A percentile compares a stretch with the other conserved stretches of the same genome.
Conservation (phyloP, 2,113 vertebrate genomes). For the Chinchilla lanigera region DNA sequence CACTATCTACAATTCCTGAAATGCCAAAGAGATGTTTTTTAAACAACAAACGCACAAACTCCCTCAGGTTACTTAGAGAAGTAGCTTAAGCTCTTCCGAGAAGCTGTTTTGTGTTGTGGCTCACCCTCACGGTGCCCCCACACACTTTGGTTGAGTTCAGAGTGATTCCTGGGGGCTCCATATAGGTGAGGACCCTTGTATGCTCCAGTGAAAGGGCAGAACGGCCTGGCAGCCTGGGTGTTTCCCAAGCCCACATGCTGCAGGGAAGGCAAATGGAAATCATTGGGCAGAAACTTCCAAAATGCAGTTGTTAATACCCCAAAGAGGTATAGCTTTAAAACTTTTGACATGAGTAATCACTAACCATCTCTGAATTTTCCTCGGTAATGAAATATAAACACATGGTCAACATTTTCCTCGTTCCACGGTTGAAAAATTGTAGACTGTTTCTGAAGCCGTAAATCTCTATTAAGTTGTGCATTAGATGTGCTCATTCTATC, state of each 20-base stretch:
- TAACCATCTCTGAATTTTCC: slow-evolving; percentile 47
- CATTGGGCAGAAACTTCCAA: background rate
- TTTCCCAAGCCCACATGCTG: rapidly evolving
- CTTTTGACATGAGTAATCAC: background rate
- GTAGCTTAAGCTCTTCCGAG: background rate
- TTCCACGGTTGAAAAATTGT: background rate
- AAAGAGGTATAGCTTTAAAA: slow-evolving; percentile 14
- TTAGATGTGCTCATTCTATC: slow-evolving; percentile 63
- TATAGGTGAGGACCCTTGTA: background rate
- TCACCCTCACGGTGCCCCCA: background rate
- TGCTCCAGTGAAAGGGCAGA: background rate
- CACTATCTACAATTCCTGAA: background rate
- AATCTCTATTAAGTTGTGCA: slow-evolving; percentile 5
- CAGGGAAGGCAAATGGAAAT: background rate
- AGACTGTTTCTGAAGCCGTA: slow-evolving; percentile 49
- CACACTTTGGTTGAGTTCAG: background rate
- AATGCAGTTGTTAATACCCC: background rate
- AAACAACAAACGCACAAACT: background rate
- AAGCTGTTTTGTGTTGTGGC: background rate
- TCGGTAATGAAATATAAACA: slow-evolving; percentile 30
- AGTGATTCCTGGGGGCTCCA: background rate
- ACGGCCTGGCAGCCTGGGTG: no score
- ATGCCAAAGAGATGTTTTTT: background rate
- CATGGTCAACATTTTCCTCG: background rate
- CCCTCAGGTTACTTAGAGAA: background rate